Evolutionary conservation across 1,140 invertebrate species (phyloP).

Genomic region (Seison nebaliae): DNA sequence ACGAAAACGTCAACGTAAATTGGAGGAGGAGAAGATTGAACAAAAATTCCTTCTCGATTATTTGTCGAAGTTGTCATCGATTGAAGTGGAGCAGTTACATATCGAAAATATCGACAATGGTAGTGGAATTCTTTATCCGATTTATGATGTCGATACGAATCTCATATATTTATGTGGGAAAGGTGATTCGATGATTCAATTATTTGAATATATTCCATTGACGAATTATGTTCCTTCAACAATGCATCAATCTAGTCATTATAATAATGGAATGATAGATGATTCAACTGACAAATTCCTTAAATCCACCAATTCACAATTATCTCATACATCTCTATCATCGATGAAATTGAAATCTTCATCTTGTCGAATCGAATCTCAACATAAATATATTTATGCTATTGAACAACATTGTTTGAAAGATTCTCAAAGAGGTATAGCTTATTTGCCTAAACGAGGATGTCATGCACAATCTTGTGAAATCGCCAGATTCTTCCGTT

Average conservation of each 20-base stretch:
- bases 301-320: conserved; percentile 6
- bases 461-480: conserved; percentile 50
- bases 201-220: neutral
- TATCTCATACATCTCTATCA: no score
- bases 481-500: conserved; percentile 64
- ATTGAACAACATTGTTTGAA: neutral
- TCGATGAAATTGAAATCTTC: no score
- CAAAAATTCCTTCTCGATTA: conserved; percentile 32
- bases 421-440: conserved; percentile 15
- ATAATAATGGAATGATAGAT: conserved; percentile 10
- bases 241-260: neutral
- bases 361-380: neutral
- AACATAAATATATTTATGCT: neutral
- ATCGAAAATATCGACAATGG: conserved; percentile 75
- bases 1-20: no score
- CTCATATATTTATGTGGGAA: conserved; percentile 83
- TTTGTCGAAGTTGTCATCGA: conserved; percentile 41
- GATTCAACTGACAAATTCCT: conserved; percentile 6
- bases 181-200: conserved; percentile 24
- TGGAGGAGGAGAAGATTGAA: no score
- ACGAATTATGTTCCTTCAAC: neutral
- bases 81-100: no score
- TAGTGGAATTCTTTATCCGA: conserved; percentile 66
- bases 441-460: conserved; percentile 69
- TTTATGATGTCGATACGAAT: conserved; percentile 65